Evolutionary conservation across 2,113 vertebrate genomes (phyloP).

Genomic region (Anser brachyrhynchus): DNA sequence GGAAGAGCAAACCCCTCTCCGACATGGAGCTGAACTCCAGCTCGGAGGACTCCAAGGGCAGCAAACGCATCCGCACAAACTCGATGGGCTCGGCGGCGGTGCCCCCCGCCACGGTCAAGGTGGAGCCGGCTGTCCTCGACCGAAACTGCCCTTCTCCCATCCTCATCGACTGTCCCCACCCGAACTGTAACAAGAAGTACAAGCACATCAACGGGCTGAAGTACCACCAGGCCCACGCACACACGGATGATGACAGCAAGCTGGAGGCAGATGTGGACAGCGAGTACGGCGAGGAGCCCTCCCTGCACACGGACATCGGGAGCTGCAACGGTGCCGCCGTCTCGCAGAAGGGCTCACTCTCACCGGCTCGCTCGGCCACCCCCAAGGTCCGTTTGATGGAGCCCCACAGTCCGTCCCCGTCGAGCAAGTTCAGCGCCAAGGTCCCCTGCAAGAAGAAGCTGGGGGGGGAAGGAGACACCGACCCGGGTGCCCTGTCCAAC

Average conservation of each 20-base stretch:
- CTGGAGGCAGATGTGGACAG: constrained; percentile 93
- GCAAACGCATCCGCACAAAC: constrained; percentile 96
- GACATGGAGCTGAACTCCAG: constrained; percentile 99
- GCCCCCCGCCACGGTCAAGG: constrained; percentile 79
- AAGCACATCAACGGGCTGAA: constrained; percentile 99
- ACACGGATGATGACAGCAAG: constrained; percentile 94
- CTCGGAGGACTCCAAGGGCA: constrained; percentile 97
- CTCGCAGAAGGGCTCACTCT: constrained; percentile 93
- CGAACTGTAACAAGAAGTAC: constrained; percentile 99
- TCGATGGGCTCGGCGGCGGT: constrained; percentile 83
- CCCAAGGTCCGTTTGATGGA: constrained; percentile 95
- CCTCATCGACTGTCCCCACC: constrained; percentile 97
- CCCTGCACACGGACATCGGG: constrained; percentile 86
- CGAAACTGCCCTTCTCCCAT: constrained; percentile 94
- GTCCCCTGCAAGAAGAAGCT: constrained; percentile 90
- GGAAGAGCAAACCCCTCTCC: constrained; percentile 93
- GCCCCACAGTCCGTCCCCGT: constrained; percentile 91
- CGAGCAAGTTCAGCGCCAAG: constrained; percentile 91
- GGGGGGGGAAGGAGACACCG: constrained; percentile 82
- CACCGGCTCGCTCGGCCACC: constrained; percentile 92
- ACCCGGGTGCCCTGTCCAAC: constrained; percentile 84
- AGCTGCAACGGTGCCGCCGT: constrained; percentile 89
- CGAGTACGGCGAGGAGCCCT: constrained; percentile 92
- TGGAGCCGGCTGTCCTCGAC: constrained; percentile 86
- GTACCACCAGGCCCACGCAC: constrained; percentile 97